A percentile compares a stretch with the other conserved stretches of the same genome.
phyloP scores from a whole-genome alignment of 2,113 vertebrate genomes.

The Ramphastos sulfuratus region DNA sequence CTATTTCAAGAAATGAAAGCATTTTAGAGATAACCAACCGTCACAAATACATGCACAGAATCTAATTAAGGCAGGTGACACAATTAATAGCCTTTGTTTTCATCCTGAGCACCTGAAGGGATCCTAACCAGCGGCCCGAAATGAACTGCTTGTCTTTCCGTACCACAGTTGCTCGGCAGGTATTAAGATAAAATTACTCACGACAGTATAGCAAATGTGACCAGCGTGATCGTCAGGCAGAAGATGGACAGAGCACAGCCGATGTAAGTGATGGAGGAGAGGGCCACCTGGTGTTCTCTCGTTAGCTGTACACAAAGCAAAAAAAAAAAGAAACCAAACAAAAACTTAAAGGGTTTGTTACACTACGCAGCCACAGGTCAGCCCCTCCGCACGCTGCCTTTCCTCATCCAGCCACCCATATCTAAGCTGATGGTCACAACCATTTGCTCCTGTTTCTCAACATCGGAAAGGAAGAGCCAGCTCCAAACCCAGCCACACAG shows the following conservation, averaged over 20 bases:
- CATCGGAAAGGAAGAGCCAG: background rate
- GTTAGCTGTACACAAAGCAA: slow-evolving; percentile 77
- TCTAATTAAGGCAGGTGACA: slow-evolving; percentile 35
- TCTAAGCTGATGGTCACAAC: background rate
- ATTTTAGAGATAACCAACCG: slow-evolving; percentile 30
- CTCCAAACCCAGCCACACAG: background rate
- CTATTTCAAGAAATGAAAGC: slow-evolving; percentile 20
- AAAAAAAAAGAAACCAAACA: background rate
- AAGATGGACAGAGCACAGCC: slow-evolving; percentile 94
- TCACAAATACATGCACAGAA: slow-evolving; percentile 20
- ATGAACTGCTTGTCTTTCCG: background rate
- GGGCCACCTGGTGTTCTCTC: slow-evolving; percentile 87
- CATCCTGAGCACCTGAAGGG: background rate
- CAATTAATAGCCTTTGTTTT: slow-evolving; percentile 59
- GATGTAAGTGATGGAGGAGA: slow-evolving; percentile 92
- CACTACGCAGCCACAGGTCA: background rate
- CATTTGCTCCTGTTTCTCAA: background rate
- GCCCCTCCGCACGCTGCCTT: background rate
- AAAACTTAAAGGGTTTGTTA: background rate
- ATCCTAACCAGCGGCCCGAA: background rate
- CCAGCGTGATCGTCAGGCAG: slow-evolving; percentile 89
- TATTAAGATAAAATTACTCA: slow-evolving; percentile 80
- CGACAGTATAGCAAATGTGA: slow-evolving; percentile 93
- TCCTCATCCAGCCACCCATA: background rate
- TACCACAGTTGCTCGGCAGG: background rate